Conservation (phyloP, 2,113 vertebrate genomes). For the Misgurnus mizolepis region DNA sequence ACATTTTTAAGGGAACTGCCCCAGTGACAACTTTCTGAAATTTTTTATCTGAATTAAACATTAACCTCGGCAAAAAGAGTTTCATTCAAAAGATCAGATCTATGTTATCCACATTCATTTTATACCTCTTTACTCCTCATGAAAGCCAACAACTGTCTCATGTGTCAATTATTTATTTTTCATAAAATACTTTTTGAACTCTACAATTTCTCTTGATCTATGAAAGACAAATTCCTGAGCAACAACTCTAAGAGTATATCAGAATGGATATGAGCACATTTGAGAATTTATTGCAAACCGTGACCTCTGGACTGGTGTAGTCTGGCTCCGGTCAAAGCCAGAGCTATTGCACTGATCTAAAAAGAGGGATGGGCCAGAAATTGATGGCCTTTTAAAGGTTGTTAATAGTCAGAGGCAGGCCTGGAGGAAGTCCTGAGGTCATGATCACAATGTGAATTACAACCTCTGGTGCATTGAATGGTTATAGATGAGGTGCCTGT, state of each 20-base stretch:
- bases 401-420: conserved; percentile 6
- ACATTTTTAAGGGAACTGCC: no score
- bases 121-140: no score
- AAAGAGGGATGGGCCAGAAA: neutral
- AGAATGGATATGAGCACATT: neutral
- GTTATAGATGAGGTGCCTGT: neutral
- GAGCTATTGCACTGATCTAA: conserved; percentile 16
- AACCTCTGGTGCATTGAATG: neutral
- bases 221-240: neutral
- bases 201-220: no score
- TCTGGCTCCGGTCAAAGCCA: conserved; percentile 6
- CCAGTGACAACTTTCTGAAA: no score
- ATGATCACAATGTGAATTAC: neutral
- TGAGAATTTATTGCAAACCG: conserved; percentile 1
- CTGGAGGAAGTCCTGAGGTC: neutral
- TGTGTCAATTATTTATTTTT: no score
- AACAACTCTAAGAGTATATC: neutral
- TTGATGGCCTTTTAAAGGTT: conserved; percentile 17
- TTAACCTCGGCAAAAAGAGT: no score
- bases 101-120: no score
- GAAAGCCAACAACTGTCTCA: no score
- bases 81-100: no score
- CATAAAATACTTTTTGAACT: no score
- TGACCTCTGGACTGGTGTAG: neutral
- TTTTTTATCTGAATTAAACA: no score